These are phyloP conservation scores for Microcebus murinus DNA, from an alignment of 2,113 vertebrate genomes.

Conservation along the genomic window DNA sequence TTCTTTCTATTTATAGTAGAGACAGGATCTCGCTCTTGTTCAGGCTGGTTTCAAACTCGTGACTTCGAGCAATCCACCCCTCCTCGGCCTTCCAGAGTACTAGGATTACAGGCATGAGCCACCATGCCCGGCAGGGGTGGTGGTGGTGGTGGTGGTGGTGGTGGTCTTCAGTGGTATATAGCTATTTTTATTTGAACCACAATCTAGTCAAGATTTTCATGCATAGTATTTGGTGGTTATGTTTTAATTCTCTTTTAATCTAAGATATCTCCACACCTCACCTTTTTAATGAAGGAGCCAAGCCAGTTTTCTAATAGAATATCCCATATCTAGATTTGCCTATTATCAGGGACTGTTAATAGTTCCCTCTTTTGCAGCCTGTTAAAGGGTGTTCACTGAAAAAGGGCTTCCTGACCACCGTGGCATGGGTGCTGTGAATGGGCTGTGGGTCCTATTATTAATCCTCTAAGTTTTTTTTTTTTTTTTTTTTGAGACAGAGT, in stretches of 20 bases:
- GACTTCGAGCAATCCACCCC: too few relatives aligned
- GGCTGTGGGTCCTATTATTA: background rate
- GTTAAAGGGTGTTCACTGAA: background rate
- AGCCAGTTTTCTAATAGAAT: background rate
- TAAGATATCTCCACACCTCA: background rate
- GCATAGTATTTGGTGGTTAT: background rate
- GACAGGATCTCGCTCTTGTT: too few relatives aligned
- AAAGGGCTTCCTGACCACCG: background rate
- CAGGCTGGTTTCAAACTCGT: too few relatives aligned
- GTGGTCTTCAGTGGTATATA: too few relatives aligned
- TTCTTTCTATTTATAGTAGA: too few relatives aligned
- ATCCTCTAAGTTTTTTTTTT: background rate
- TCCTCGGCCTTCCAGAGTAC: too few relatives aligned
- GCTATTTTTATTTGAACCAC: conserved; percentile 18
- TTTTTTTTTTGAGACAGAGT: too few relatives aligned
- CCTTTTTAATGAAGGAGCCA: background rate
- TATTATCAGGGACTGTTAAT: background rate
- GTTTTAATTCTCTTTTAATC: background rate
- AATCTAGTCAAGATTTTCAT: conserved; percentile 7
- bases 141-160: too few relatives aligned
- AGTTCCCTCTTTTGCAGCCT: background rate
- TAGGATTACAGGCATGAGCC: too few relatives aligned
- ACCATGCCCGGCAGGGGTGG: too few relatives aligned
- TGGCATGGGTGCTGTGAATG: background rate
- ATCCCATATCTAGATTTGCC: background rate